Base-by-base conservation (phyloP, 2,113 vertebrate species). In the Lipophrys pholis region DNA sequence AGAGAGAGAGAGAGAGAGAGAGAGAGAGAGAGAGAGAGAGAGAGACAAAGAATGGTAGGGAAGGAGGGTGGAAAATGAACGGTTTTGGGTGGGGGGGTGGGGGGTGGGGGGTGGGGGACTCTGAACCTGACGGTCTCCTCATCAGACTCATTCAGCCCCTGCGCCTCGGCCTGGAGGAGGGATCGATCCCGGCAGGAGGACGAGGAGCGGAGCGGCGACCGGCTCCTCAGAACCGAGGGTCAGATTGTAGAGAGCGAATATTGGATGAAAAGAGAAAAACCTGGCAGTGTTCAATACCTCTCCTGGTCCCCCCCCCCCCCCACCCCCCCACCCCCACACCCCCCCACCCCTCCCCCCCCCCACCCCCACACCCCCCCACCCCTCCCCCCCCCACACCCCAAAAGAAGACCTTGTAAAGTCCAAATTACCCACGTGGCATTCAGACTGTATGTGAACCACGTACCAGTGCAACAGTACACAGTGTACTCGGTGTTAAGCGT, bases 1-100 rank as follows among this genome's bases (percentile, higher is more conserved):
- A 62, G 77, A 45, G 77, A 57, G 72, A 72, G 70, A 21, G 56
- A 62, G 76, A 35, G 73, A 53, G 74, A 67, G 36, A 40, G 50
- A n/a, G 45, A 30, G 65, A 52, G 61, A 39, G 62, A 35, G 59
- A 45, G 52, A 67, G 63, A 5, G 35, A 14, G 39, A 5, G 35
- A 8, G 40, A 41, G 52, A 55, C 39, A 70, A 30, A 50, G 48
- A 43, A 55, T 51, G 35, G 50, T 48, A n/a, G 51, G 57, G 36
- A 15, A 10, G 38, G 54, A 42, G 17, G 72, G 61, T 69, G 40
- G 35, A 38, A 72, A 6, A 42, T 73, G 73, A 68, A 57, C 69
- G 73, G 43, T 45, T 56, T 12, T 35, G 63, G 59, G 63, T 55
- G 42, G 64, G 46, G 67, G 57, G 46, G 51, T n/a, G 35, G 11